These are phyloP conservation scores for Taenioides sp. DNA, from an alignment of 2,797 vertebrate genomes.

Conservation along the genomic window DNA sequence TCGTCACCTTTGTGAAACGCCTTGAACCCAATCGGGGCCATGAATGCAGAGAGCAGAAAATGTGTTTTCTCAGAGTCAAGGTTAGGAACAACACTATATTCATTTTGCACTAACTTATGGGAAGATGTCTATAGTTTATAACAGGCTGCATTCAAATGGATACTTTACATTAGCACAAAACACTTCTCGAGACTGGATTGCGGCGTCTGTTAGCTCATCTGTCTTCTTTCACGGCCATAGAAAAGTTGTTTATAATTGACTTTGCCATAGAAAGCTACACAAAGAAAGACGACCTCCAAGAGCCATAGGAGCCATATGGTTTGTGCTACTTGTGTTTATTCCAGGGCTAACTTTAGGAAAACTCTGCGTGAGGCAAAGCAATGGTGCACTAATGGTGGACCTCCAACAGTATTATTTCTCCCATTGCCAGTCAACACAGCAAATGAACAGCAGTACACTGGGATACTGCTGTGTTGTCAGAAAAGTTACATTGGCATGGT, in stretches of 20 bases:
- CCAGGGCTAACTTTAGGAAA: not conserved
- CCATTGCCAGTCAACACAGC: not conserved
- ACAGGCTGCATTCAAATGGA: not conserved
- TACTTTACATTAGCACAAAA: not conserved
- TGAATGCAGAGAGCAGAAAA: constrained; percentile 28
- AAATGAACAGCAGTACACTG: not conserved
- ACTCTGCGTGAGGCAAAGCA: not conserved
- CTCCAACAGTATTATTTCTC: not conserved
- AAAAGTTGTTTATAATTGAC: not conserved
- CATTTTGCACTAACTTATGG: not conserved
- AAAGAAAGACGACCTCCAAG: not conserved
- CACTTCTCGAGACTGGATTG: not conserved
- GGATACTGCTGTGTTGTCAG: not conserved
- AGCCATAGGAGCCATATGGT: not conserved
- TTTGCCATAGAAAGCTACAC: not conserved
- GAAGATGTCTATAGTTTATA: not conserved
- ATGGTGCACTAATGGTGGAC: constrained; percentile 6
- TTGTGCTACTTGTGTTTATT: not conserved
- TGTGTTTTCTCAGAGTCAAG: not conserved
- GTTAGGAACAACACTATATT: not conserved
- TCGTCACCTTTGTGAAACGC: constrained; percentile 29
- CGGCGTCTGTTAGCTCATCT: not conserved
- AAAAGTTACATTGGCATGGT: not conserved
- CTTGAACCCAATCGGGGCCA: constrained; percentile 14
- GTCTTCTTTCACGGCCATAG: not conserved